A percentile compares a stretch with the other conserved stretches of the same genome.
Evolutionary conservation across 1,140 invertebrate genomes (phyloP).

Genomic region (Ceratoteleas bidentatus): DNA sequence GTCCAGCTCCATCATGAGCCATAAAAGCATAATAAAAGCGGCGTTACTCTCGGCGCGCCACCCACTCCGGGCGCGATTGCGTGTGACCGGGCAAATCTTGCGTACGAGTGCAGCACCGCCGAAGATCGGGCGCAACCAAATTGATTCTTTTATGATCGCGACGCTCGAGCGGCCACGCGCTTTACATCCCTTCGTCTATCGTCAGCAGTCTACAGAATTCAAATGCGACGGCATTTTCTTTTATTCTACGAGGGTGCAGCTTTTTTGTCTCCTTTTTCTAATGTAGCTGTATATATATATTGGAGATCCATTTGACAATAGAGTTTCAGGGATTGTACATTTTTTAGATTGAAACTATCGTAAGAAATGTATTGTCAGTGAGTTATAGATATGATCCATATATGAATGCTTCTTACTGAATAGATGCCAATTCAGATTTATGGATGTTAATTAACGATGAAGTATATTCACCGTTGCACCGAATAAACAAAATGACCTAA

Average conservation of each 20-base stretch:
- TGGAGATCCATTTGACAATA: background rate
- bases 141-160: constrained; percentile 79
- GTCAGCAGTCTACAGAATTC: constrained; percentile 6
- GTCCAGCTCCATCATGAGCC: constrained; percentile 78
- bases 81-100: constrained; percentile 46
- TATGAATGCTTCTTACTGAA: no score
- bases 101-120: constrained; percentile 37
- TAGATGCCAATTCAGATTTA: no score
- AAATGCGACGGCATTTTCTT: constrained; percentile 3
- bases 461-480: no score
- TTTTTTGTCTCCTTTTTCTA: background rate
- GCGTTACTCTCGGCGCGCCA: constrained; percentile 73
- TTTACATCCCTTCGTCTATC: constrained; percentile 27
- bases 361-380: no score
- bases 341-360: no score
- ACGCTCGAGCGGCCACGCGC: constrained; percentile 35
- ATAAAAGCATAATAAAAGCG: constrained; percentile 80
- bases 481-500: no score
- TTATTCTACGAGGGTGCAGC: constrained; percentile 8
- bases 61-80: constrained; percentile 70
- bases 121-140: constrained; percentile 66
- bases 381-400: no score
- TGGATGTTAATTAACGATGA: no score
- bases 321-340: no score
- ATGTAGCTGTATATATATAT: no score